Evolutionary conservation across 2,888 invertebrate genomes (phyloP), one percentile per base, ranked within the genome.

Genomic region (Perdita meconis): DNA sequence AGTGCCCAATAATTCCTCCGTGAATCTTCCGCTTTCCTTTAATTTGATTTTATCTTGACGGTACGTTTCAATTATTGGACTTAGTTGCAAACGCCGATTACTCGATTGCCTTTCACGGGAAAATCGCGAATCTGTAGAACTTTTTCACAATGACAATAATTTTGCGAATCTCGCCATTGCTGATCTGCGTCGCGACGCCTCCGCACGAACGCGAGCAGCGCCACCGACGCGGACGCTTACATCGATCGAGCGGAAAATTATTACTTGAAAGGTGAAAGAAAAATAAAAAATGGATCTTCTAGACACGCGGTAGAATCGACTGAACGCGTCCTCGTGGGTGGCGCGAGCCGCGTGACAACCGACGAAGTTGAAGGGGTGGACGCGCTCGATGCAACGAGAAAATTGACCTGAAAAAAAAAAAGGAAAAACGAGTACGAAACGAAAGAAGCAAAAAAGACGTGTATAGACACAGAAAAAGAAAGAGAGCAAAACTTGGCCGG

Each of bases 351-450:
- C 16, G 50, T 44, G 0, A 34, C 74, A 66, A 65, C 24, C 72
- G 72, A 42, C 71, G 80, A 81, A 73, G 85, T 85, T 86, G 85
- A 85, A 87, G 87, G 85, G 85, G 85, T 85, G 85, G 85, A 85
- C 87, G 85, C 85, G 78, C 78, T 61, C 74, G 74, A 55, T 16
- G 55, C 59, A 53, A 66, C 50, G 42, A 10, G 42, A 55, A 61
- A 56, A 57, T 30, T 16, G 12, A 42, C 10, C 0, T 13, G n/a
- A 6, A 50, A 59, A 26, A 44, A 53, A 34, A 53, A 38, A 26
- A 5, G 42, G 24, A 8, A 24, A 53, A 59, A 8, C 24, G 36
- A 65, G 47, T 22, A 16, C 42, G 22, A 16, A 16, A 44, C 19
- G 40, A 30, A 12, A 30, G 71, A 60, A 24, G 38, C 34, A 22